A percentile compares a stretch with the other conserved stretches of the same genome.
Conservation (phyloP, 2,888 invertebrate species). For the Sphinx pinastri region DNA sequence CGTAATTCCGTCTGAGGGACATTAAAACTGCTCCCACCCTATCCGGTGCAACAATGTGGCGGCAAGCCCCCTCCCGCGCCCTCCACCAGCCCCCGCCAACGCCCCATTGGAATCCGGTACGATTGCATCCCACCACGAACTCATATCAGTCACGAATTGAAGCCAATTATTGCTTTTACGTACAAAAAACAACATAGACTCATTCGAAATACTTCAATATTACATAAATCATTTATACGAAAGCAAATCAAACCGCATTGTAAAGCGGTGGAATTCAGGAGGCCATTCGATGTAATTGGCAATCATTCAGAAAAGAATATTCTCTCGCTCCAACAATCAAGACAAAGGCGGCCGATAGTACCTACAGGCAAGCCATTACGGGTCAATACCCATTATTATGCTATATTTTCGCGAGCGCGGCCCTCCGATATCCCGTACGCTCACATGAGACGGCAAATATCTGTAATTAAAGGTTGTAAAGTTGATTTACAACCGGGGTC, state of each 20-base stretch:
- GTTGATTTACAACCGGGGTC: slow-evolving; percentile 81
- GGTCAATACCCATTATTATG: slow-evolving; percentile 84
- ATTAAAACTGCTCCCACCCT: slow-evolving; percentile 83
- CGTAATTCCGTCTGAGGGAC: slow-evolving; percentile 83
- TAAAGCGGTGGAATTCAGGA: slow-evolving; percentile 76
- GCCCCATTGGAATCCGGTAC: slow-evolving; percentile 27
- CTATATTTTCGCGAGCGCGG: slow-evolving; percentile 82
- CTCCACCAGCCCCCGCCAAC: slow-evolving; percentile 26
- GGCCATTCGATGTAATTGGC: slow-evolving; percentile 83
- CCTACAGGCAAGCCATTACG: slow-evolving; percentile 81
- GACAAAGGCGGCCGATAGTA: slow-evolving; percentile 82
- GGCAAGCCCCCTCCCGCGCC: slow-evolving; percentile 51
- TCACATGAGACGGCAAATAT: slow-evolving; percentile 82
- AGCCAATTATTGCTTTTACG: slow-evolving; percentile 31
- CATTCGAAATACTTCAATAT: slow-evolving; percentile 64
- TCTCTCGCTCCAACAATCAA: slow-evolving; percentile 78
- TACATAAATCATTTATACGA: slow-evolving; percentile 77
- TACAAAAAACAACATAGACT: slow-evolving; percentile 47
- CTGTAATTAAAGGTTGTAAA: slow-evolving; percentile 84
- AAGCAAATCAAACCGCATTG: slow-evolving; percentile 75
- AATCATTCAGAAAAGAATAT: slow-evolving; percentile 81
- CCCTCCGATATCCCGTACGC: slow-evolving; percentile 79
- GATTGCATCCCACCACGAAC: slow-evolving; percentile 25
- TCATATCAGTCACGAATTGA: neutral
- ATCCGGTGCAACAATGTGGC: slow-evolving; percentile 82